Evolutionary conservation across 2,888 invertebrate species (phyloP).

Genomic region (Drosophila eohydei): DNA sequence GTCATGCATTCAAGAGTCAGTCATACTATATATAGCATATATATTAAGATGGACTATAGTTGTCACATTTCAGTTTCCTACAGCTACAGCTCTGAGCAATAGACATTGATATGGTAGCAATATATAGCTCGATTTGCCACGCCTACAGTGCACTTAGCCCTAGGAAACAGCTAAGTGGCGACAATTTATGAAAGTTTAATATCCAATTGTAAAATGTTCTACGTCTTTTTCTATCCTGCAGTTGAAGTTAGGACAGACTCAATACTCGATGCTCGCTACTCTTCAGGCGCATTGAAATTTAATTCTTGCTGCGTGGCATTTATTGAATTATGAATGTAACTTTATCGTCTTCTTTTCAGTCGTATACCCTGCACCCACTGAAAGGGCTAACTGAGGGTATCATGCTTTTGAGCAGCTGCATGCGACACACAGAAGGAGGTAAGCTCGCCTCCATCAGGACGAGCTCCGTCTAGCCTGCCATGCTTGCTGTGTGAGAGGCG

Average conservation of each 20-base stretch:
- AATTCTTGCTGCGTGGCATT: background rate
- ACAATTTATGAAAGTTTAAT: background rate
- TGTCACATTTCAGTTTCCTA: no score
- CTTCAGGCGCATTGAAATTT: background rate
- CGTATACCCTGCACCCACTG: background rate
- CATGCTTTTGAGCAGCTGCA: background rate
- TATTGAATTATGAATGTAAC: constrained; percentile 1
- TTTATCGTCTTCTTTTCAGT: background rate
- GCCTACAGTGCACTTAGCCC: no score
- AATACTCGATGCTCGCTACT: background rate
- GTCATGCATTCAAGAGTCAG: no score
- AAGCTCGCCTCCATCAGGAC: background rate
- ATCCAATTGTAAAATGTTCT: background rate
- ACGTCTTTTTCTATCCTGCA: background rate
- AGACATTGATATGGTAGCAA: no score
- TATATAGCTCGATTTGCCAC: no score
- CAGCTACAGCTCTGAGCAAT: no score
- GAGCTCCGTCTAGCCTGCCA: background rate
- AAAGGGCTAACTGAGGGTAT: no score
- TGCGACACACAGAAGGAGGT: background rate
- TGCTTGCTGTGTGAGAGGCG: background rate
- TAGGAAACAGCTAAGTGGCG: background rate
- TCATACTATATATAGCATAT: no score
- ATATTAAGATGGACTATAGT: no score
- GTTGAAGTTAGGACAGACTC: background rate